These are phyloP conservation scores for Epistrophe eligans DNA, from an alignment of 2,888 invertebrate species.

Conservation along the genomic window DNA sequence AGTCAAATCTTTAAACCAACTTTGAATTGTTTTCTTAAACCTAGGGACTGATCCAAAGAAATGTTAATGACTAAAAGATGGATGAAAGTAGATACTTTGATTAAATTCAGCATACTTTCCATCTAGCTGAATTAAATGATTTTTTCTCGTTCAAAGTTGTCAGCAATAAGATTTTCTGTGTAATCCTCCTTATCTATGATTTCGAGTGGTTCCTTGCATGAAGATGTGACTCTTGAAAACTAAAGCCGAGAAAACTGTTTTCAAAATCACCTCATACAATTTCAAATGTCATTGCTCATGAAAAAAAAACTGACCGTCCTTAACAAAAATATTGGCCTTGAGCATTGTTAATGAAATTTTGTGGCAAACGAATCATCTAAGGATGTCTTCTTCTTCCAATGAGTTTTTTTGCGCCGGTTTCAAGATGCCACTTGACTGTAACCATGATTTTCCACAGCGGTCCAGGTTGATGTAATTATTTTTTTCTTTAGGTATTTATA, in stretches of 20 bases:
- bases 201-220: neutral
- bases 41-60: too few relatives aligned
- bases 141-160: neutral
- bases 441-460: neutral
- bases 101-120: neutral
- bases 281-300: neutral
- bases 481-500: too few relatives aligned
- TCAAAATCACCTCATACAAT: neutral
- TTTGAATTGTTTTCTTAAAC: too few relatives aligned
- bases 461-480: too few relatives aligned
- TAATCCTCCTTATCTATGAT: neutral
- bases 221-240: neutral
- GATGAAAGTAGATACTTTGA: neutral
- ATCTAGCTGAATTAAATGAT: neutral
- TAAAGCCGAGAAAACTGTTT: neutral
- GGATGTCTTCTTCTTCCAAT: neutral
- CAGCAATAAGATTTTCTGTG: neutral
- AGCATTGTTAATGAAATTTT: conserved; percentile 13
- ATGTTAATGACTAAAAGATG: neutral
- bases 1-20: too few relatives aligned
- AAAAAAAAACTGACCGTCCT: neutral
- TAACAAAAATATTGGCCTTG: neutral
- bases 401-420: neutral
- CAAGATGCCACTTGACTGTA: neutral
- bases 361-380: neutral